A percentile compares a stretch with the other conserved stretches of the same genome.
Conservation (phyloP, 2,888 invertebrate species). For the Scelioninae gen. 2 region DNA sequence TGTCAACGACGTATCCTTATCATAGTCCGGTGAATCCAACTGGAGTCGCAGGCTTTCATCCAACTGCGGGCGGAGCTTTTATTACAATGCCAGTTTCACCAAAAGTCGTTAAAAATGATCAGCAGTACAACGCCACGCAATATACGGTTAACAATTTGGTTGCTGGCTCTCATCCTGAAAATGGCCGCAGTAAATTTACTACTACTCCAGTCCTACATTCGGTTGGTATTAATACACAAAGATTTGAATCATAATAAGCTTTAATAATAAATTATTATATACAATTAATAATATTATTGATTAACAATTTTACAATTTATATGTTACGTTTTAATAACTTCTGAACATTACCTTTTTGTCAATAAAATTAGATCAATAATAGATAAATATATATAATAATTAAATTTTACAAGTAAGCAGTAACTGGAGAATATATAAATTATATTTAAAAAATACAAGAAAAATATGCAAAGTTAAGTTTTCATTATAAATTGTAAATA, state of each 20-base stretch:
- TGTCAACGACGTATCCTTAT: conserved; percentile 78
- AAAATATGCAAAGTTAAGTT: no score
- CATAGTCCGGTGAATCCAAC: conserved; percentile 86
- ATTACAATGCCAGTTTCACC: conserved; percentile 87
- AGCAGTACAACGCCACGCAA: conserved; percentile 71
- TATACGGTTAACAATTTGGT: conserved; percentile 72
- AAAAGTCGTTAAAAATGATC: conserved; percentile 75
- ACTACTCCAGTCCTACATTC: conserved; percentile 71
- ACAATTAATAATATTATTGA: no score
- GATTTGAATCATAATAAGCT: no score
- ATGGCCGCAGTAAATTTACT: conserved; percentile 72
- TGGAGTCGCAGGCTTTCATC: conserved; percentile 92
- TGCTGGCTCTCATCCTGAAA: conserved; percentile 70
- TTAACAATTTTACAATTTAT: neutral
- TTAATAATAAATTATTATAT: no score
- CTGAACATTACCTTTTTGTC: no score
- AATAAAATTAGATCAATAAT: no score
- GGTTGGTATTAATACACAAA: conserved; percentile 63
- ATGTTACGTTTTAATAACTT: no score
- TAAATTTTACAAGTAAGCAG: no score
- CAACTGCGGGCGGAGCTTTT: conserved; percentile 94
- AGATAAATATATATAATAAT: no score
- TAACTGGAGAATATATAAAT: no score
- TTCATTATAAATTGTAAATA: no score
- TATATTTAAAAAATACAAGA: no score